These are phyloP conservation scores for Drosophila saltans DNA, from an alignment of 1,140 invertebrate genomes.

Conservation along the genomic window DNA sequence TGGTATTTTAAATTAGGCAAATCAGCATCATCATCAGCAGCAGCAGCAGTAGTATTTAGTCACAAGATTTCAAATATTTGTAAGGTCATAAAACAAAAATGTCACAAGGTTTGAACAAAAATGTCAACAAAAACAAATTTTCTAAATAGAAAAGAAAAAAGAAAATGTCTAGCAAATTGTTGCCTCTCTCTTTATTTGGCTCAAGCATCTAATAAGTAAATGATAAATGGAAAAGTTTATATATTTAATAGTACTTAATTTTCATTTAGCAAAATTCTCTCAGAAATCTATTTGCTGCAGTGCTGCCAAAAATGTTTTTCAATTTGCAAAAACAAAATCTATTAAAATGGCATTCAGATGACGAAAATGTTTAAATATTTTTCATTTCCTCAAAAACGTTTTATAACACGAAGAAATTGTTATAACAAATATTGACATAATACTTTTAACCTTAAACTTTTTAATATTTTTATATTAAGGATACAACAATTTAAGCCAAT, in stretches of 20 bases:
- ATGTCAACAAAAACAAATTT: neutral
- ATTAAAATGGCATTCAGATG: neutral
- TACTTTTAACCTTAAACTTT: too few species aligned
- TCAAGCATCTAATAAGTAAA: neutral
- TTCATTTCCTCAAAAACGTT: too few species aligned
- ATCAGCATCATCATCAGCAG: conserved; percentile 60
- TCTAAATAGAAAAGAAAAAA: neutral
- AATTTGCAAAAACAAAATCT: neutral
- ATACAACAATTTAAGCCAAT: too few species aligned
- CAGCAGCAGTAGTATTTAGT: conserved; percentile 25
- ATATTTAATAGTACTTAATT: neutral
- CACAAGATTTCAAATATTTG: conserved; percentile 56
- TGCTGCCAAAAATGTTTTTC: neutral
- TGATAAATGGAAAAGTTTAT: neutral
- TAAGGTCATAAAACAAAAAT: conserved; percentile 37
- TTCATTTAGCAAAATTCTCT: too few species aligned
- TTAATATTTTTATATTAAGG: too few species aligned
- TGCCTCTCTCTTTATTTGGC: too few species aligned
- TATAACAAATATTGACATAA: too few species aligned
- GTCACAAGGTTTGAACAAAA: conserved; percentile 26
- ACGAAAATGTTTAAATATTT: too few species aligned
- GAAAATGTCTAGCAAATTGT: neutral
- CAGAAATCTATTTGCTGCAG: too few species aligned
- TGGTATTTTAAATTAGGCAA: conserved; percentile 53
- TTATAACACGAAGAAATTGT: too few species aligned